Percentiles rank a stretch among this genome's conserved stretches.
Evolutionary conservation across 2,113 vertebrate genomes (phyloP).

Genomic region (Cyprinodon variegatus): DNA sequence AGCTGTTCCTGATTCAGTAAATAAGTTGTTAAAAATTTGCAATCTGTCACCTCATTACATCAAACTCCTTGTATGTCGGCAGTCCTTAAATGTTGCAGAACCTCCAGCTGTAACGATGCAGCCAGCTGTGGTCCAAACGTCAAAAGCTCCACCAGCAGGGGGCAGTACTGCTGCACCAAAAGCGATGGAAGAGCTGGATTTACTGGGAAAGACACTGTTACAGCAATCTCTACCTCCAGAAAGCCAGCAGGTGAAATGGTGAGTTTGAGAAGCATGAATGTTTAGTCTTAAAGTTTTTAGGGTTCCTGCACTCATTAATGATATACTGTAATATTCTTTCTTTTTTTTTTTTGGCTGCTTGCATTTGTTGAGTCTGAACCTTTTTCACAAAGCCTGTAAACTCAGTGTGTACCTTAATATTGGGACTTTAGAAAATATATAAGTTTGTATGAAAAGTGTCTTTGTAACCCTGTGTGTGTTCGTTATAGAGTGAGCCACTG

Average conservation of each 20-base stretch:
- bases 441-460: no score
- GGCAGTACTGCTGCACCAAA: slow-evolving; percentile 67
- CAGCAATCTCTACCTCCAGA: slow-evolving; percentile 94
- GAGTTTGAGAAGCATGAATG: background rate
- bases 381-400: no score
- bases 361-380: background rate
- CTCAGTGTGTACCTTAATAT: no score
- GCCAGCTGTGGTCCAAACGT: slow-evolving; percentile 60
- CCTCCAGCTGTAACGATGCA: slow-evolving; percentile 62
- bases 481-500: background rate
- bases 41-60: background rate
- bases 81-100: slow-evolving; percentile 84
- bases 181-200: slow-evolving; percentile 90
- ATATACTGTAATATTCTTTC: no score
- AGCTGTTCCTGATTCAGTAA: background rate
- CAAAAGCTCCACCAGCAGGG: slow-evolving; percentile 37
- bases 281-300: background rate
- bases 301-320: background rate
- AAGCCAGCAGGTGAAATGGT: slow-evolving; percentile 93
- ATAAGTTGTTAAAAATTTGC: background rate
- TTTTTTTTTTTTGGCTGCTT: background rate
- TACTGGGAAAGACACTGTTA: slow-evolving; percentile 91
- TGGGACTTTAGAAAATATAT: no score
- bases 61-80: slow-evolving; percentile 8
- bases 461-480: no score